Percentiles rank a stretch among this genome's conserved stretches.
Evolutionary conservation across 2,888 invertebrate genomes (phyloP).

Genomic region (Drosophila pseudotakahashii): DNA sequence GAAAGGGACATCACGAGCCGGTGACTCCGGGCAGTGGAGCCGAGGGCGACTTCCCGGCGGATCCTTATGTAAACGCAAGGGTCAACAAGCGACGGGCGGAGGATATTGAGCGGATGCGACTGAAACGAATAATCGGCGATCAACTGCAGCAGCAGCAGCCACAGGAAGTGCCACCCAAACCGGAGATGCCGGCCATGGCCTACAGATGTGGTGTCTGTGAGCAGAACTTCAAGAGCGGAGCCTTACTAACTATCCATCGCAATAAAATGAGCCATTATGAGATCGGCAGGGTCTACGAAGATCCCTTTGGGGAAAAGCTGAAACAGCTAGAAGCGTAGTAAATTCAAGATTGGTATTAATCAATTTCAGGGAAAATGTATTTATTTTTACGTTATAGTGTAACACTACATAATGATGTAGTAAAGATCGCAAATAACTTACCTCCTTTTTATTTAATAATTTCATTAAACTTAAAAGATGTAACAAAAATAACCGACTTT

Average conservation of each 20-base stretch:
- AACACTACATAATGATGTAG: too few relatives aligned
- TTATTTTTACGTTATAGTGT: too few relatives aligned
- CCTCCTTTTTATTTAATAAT: too few relatives aligned
- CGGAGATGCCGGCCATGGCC: slow-evolving; percentile 1
- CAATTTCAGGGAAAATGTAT: too few relatives aligned
- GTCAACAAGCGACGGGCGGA: slow-evolving; percentile 65
- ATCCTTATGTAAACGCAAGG: slow-evolving; percentile 80
- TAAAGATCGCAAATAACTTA: too few relatives aligned
- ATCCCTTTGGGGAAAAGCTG: slow-evolving; percentile 51
- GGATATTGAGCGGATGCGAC: slow-evolving; percentile 58
- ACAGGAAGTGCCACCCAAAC: too few relatives aligned
- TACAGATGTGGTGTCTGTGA: slow-evolving; percentile 62
- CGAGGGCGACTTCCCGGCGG: slow-evolving; percentile 22
- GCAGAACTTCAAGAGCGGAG: slow-evolving; percentile 57
- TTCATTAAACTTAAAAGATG: too few relatives aligned
- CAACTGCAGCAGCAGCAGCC: not conserved
- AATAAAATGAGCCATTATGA: slow-evolving; percentile 65
- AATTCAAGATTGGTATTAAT: not conserved
- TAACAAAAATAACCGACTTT: too few relatives aligned
- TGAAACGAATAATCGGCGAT: slow-evolving; percentile 32
- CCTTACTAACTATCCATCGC: slow-evolving; percentile 61
- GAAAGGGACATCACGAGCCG: slow-evolving; percentile 86
- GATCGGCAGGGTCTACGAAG: slow-evolving; percentile 44
- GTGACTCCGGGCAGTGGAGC: slow-evolving; percentile 8
- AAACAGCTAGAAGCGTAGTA: slow-evolving; percentile 12